These are phyloP conservation scores for Tympanoctomys barrerae DNA, from an alignment of 2,797 vertebrate species.

Conservation along the genomic window DNA sequence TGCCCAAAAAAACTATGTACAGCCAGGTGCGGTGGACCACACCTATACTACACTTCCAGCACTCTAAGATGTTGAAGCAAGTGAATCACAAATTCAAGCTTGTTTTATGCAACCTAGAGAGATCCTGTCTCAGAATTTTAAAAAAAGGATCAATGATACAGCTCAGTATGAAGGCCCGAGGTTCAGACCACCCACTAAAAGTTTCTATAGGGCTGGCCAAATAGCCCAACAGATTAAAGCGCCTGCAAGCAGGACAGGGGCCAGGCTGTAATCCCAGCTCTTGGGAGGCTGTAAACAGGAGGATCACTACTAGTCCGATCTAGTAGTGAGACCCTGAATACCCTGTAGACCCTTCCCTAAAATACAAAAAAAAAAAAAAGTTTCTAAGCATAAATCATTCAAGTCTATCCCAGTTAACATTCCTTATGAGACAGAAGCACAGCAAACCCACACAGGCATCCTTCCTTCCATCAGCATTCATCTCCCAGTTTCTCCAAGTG, in stretches of 20 bases:
- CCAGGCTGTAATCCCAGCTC: too few relatives aligned
- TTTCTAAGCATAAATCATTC: conserved; percentile 8
- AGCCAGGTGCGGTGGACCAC: neutral
- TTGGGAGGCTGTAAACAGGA: too few relatives aligned
- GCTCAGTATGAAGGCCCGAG: neutral
- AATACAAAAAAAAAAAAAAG: too few relatives aligned
- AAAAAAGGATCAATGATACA: neutral
- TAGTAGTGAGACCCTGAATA: too few relatives aligned
- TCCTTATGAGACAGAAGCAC: neutral
- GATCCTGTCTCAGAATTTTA: neutral
- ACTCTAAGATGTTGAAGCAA: neutral
- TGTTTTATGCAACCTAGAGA: neutral
- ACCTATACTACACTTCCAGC: neutral
- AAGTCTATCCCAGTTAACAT: neutral
- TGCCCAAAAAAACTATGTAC: conserved; percentile 17
- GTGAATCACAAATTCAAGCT: neutral
- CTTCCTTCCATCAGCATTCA: neutral
- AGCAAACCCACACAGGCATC: neutral
- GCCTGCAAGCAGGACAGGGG: too few relatives aligned
- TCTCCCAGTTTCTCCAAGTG: neutral
- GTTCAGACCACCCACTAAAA: neutral
- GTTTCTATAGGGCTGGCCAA: too few relatives aligned
- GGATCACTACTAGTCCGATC: too few relatives aligned
- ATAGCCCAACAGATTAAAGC: too few relatives aligned
- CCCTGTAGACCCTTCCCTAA: too few relatives aligned